Conservation (phyloP, 2,113 vertebrate genomes). For the Tetrao urogallus region DNA sequence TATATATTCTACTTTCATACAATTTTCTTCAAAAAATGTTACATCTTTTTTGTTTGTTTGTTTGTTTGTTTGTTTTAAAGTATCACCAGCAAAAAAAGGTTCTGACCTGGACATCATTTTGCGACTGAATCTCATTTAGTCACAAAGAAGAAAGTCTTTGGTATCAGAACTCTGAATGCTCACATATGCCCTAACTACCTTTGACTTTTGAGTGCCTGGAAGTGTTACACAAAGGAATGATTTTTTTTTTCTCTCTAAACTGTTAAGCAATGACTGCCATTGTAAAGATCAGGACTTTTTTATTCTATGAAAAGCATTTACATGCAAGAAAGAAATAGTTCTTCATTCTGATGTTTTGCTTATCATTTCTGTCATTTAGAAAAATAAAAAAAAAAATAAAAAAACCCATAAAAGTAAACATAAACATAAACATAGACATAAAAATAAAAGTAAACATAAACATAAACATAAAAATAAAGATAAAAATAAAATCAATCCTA, state of each 20-base stretch:
- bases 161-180: fast-evolving
- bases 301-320: not conserved
- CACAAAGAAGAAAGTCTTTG: not conserved
- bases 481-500: not conserved
- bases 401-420: not conserved
- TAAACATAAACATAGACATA: not conserved
- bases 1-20: not conserved
- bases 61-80: not conserved
- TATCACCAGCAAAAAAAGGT: not conserved
- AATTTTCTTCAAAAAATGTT: not conserved
- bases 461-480: not conserved
- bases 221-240: not conserved
- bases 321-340: not conserved
- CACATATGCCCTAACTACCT: not conserved
- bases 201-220: not conserved
- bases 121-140: not conserved
- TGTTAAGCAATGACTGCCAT: not conserved
- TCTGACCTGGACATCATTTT: fast-evolving
- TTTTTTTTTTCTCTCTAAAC: not conserved
- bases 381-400: not conserved
- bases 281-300: not conserved
- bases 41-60: not conserved
- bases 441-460: not conserved
- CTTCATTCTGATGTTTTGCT: not conserved
- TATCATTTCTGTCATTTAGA: fast-evolving